Percentiles rank a stretch among this genome's conserved stretches.
Conservation (phyloP, 2,888 invertebrate species). For the Lepetodrilus schrolli region DNA sequence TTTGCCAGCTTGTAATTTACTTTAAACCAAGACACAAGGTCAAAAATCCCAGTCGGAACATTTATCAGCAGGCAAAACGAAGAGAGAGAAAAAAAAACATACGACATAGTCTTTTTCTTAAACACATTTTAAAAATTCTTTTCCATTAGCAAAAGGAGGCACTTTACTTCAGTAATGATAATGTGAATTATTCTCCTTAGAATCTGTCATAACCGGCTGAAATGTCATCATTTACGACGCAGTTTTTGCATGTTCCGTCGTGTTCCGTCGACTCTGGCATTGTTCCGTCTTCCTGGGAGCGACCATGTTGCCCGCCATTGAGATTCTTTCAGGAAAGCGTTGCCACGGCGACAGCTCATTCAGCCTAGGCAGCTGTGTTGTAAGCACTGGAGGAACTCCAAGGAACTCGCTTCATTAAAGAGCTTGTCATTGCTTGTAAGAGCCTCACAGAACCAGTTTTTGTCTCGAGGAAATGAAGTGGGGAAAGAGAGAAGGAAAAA, state of each 20-base stretch:
- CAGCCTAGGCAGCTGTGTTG: conserved; percentile 27
- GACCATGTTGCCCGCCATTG: conserved; percentile 28
- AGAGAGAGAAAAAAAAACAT: no score
- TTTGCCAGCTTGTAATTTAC: no score
- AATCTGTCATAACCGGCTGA: conserved; percentile 20
- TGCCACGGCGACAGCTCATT: conserved; percentile 28
- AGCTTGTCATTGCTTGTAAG: conserved; percentile 24
- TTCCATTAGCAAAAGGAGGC: neutral
- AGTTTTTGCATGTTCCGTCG: conserved; percentile 20
- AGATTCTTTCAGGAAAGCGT: conserved; percentile 34
- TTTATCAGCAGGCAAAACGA: no score
- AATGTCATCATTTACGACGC: conserved; percentile 6
- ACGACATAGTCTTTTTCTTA: no score
- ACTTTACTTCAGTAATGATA: conserved; percentile 1
- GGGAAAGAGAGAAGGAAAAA: no score
- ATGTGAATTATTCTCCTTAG: neutral
- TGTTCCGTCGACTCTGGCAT: conserved; percentile 7
- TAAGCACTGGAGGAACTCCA: conserved; percentile 20
- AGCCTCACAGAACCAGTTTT: conserved; percentile 13
- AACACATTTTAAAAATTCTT: neutral
- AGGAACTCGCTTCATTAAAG: conserved; percentile 33
- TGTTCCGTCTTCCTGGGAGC: conserved; percentile 15
- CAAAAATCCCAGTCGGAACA: no score
- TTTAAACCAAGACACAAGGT: no score
- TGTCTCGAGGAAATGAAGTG: conserved; percentile 8